Percentiles rank a stretch among this genome's conserved stretches.
Conservation (phyloP, 2,888 invertebrate genomes). For the Dryobota labecula region DNA sequence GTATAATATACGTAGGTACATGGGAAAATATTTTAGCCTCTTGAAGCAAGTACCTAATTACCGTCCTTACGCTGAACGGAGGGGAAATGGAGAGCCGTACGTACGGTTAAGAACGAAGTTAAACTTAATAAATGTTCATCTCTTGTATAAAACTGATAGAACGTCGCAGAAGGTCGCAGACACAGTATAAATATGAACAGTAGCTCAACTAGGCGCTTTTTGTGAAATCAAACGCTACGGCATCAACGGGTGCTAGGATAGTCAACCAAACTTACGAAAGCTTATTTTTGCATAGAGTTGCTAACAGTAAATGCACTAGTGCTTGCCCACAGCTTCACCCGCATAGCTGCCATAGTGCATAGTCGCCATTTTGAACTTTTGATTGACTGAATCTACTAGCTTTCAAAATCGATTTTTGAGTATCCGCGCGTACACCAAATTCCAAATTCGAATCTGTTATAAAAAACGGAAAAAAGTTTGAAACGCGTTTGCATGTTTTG, state of each 20-base stretch:
- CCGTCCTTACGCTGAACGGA: background rate
- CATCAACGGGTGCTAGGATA: background rate
- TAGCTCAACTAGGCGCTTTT: background rate
- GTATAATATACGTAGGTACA: background rate
- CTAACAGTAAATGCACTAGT: background rate
- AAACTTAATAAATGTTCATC: background rate
- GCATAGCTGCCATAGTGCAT: too few species aligned
- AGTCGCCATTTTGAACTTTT: background rate
- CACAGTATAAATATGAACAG: conserved; percentile 1
- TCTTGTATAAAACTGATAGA: background rate
- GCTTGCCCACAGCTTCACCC: background rate
- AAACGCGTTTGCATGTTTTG: too few species aligned
- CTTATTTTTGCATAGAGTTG: background rate
- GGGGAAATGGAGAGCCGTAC: background rate
- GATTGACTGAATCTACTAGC: too few species aligned
- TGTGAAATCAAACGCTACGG: background rate
- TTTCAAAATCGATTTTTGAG: background rate
- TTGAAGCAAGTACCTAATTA: background rate
- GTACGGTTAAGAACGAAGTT: background rate
- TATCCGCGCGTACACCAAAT: background rate
- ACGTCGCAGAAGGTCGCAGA: background rate
- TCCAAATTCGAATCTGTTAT: background rate
- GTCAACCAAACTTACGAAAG: background rate
- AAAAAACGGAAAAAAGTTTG: background rate
- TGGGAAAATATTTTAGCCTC: background rate